Conservation (phyloP, 2,888 invertebrate genomes). For the Chouioia cunea region DNA sequence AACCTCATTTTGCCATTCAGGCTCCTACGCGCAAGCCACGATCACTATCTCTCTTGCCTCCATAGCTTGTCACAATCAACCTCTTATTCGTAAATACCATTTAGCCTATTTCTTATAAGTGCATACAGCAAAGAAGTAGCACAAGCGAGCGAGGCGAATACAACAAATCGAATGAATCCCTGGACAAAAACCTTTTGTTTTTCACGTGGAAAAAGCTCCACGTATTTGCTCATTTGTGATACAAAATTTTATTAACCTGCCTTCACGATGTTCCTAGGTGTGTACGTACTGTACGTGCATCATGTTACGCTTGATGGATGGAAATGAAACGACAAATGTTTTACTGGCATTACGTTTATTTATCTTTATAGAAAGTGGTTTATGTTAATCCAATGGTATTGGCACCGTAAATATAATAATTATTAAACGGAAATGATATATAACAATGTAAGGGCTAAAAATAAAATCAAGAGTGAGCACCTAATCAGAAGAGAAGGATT, state of each 20-base stretch:
- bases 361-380: background rate
- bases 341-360: background rate
- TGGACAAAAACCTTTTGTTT: slow-evolving; percentile 33
- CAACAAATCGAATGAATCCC: background rate
- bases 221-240: slow-evolving; percentile 1
- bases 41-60: background rate
- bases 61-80: background rate
- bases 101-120: background rate
- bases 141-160: too few species aligned
- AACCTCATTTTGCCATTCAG: slow-evolving; percentile 48
- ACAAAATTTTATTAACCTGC: slow-evolving; percentile 29
- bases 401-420: too few species aligned
- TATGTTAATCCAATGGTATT: background rate
- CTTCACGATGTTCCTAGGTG: slow-evolving; percentile 7
- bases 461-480: background rate
- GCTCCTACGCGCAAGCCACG: background rate
- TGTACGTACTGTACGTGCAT: background rate
- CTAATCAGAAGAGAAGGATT: slow-evolving; percentile 35
- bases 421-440: too few species aligned
- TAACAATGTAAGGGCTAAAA: background rate
- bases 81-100: too few species aligned
- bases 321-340: too few species aligned
- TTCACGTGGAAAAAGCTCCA: background rate
- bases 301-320: too few species aligned
- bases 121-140: too few species aligned